Evolutionary conservation across 2,888 invertebrate genomes (phyloP).

Genomic region (Drosophila cracens): DNA sequence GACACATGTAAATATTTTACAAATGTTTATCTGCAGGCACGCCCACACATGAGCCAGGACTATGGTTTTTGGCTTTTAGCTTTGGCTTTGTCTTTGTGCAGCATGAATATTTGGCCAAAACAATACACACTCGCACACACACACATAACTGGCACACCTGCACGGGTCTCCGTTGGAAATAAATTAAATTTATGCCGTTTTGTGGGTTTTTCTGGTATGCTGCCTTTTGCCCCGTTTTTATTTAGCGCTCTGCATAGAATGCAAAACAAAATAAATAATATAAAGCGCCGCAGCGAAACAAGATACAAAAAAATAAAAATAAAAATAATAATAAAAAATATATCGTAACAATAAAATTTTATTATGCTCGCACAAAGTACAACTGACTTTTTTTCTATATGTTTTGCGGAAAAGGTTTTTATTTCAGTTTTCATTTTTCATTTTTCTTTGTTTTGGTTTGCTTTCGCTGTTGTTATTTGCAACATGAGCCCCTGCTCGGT

Average conservation of each 20-base stretch:
- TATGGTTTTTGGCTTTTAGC: slow-evolving; percentile 7
- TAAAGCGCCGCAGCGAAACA: slow-evolving; percentile 43
- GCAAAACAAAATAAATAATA: slow-evolving; percentile 46
- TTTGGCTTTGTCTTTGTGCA: slow-evolving; percentile 54
- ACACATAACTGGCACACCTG: slow-evolving; percentile 44
- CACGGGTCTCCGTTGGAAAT: slow-evolving; percentile 55
- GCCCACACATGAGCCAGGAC: slow-evolving; percentile 29
- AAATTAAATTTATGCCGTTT: slow-evolving; percentile 76
- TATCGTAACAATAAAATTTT: slow-evolving; percentile 75
- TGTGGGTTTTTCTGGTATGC: slow-evolving; percentile 40
- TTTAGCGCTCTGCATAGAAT: slow-evolving; percentile 42
- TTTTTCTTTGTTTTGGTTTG: slow-evolving; percentile 11
- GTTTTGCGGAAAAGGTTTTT: slow-evolving; percentile 22
- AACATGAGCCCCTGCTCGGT: slow-evolving; percentile 18
- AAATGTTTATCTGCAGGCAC: slow-evolving; percentile 63
- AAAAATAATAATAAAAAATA: slow-evolving; percentile 50
- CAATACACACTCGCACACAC: slow-evolving; percentile 22
- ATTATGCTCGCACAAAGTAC: slow-evolving; percentile 48
- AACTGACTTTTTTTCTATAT: slow-evolving; percentile 12
- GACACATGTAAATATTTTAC: slow-evolving; percentile 65
- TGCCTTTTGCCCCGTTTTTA: slow-evolving; percentile 46
- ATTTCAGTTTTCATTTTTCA: slow-evolving; percentile 17
- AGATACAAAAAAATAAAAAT: slow-evolving; percentile 30
- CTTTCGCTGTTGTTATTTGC: slow-evolving; percentile 14
- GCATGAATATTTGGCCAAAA: slow-evolving; percentile 48